Evolutionary conservation across 2,888 invertebrate species (phyloP).

Genomic region (Branchipolynoe longqiensis): DNA sequence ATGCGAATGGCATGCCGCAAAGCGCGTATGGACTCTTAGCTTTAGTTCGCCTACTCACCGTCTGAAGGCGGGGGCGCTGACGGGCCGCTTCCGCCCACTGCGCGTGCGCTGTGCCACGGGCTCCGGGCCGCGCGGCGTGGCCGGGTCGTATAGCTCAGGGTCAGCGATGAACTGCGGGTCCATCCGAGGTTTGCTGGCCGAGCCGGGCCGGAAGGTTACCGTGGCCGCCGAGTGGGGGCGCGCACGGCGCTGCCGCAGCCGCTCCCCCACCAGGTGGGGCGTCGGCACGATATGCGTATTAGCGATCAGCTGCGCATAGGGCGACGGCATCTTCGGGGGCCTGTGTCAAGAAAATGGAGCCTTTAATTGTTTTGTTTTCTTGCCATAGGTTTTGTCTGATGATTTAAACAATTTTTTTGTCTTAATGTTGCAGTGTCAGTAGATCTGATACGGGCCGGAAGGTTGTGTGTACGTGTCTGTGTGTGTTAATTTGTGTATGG

Average conservation of each 20-base stretch:
- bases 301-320: constrained; percentile 77
- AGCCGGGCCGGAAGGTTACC: constrained; percentile 46
- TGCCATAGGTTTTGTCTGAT: neutral
- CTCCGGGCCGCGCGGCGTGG: constrained; percentile 72
- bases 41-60: no score
- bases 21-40: no score
- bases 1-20: no score
- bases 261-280: constrained; percentile 58
- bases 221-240: constrained; percentile 76
- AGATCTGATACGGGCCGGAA: no score
- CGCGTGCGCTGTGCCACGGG: constrained; percentile 65
- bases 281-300: constrained; percentile 73
- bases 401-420: neutral
- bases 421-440: neutral
- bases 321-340: constrained; percentile 68
- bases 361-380: no score
- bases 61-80: constrained; percentile 75
- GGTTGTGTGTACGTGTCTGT: no score
- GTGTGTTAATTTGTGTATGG: no score
- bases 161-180: constrained; percentile 80
- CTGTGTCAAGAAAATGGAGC: no score
- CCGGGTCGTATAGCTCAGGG: constrained; percentile 77
- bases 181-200: constrained; percentile 77
- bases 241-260: constrained; percentile 55
- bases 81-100: constrained; percentile 68